These are phyloP conservation scores for Agonum fuliginosum DNA, from an alignment of 2,888 invertebrate species.

Conservation along the genomic window DNA sequence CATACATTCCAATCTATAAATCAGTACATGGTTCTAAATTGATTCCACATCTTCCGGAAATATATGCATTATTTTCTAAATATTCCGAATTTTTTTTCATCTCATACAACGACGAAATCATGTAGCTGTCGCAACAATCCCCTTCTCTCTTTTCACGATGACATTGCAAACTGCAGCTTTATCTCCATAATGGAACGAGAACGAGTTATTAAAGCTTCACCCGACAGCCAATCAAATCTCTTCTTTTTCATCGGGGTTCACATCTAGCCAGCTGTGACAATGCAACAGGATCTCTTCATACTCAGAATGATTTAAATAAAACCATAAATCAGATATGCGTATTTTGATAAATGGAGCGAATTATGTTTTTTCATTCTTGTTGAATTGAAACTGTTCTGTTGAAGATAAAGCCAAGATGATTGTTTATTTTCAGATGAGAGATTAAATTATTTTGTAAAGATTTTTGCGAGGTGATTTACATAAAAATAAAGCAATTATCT, in stretches of 20 bases:
- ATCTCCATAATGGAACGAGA: conserved; percentile 37
- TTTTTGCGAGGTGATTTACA: conserved; percentile 23
- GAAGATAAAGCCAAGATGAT: conserved; percentile 26
- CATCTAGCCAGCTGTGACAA: conserved; percentile 39
- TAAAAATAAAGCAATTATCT: conserved; percentile 16
- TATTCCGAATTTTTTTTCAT: no score
- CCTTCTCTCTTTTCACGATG: not conserved
- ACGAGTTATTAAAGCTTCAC: conserved; percentile 25
- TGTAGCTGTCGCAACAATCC: not conserved
- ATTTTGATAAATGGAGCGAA: conserved; percentile 53
- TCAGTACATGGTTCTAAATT: no score
- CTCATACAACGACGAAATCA: no score
- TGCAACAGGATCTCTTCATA: conserved; percentile 32
- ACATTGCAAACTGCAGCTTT: conserved; percentile 42
- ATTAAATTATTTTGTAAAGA: conserved; percentile 25
- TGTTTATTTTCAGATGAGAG: conserved; percentile 30
- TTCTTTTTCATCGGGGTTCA: not conserved
- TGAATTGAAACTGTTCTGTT: conserved; percentile 36
- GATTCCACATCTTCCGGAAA: no score
- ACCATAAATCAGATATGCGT: conserved; percentile 45
- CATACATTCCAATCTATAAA: no score
- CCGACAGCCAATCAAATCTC: not conserved
- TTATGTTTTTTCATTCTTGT: conserved; percentile 49
- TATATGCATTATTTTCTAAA: no score
- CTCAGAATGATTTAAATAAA: conserved; percentile 37